These are phyloP conservation scores for Gastrophryne carolinensis DNA, from an alignment of 2,797 vertebrate genomes.

Conservation along the genomic window DNA sequence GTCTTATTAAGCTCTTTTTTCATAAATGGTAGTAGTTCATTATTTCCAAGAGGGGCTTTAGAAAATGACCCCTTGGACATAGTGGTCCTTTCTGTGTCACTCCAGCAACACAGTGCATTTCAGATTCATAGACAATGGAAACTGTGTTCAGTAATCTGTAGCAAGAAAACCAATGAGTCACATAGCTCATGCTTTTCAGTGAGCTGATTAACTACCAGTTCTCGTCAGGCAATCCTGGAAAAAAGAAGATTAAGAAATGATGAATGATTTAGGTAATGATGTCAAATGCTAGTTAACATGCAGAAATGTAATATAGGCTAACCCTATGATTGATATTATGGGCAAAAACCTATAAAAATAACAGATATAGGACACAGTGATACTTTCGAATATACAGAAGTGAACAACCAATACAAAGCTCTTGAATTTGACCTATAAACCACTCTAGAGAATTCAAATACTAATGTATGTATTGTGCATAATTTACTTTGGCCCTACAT, in stretches of 20 bases:
- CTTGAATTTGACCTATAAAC: too few relatives aligned
- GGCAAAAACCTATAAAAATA: too few relatives aligned
- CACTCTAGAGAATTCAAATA: too few relatives aligned
- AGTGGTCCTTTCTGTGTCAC: not conserved
- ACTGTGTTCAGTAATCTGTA: not conserved
- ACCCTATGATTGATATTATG: constrained; percentile 25
- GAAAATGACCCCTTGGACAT: not conserved
- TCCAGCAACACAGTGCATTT: not conserved
- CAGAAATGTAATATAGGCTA: constrained; percentile 5
- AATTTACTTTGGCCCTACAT: too few relatives aligned
- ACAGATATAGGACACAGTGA: too few relatives aligned
- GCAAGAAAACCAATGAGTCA: not conserved
- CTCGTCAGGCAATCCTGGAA: constrained; percentile 9
- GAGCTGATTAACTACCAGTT: constrained; percentile 1
- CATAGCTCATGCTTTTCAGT: not conserved
- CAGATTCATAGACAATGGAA: not conserved
- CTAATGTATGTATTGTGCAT: too few relatives aligned
- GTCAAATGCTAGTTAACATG: constrained; percentile 23
- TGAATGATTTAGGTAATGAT: constrained; percentile 20
- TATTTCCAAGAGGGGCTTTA: not conserved
- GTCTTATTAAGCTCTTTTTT: not conserved
- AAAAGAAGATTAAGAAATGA: not conserved
- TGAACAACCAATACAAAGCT: too few relatives aligned
- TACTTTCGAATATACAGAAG: too few relatives aligned
- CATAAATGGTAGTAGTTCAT: constrained; percentile 7